These are phyloP conservation scores for Dendroctonus valens DNA, from an alignment of 1,140 invertebrate genomes.

Conservation along the genomic window DNA sequence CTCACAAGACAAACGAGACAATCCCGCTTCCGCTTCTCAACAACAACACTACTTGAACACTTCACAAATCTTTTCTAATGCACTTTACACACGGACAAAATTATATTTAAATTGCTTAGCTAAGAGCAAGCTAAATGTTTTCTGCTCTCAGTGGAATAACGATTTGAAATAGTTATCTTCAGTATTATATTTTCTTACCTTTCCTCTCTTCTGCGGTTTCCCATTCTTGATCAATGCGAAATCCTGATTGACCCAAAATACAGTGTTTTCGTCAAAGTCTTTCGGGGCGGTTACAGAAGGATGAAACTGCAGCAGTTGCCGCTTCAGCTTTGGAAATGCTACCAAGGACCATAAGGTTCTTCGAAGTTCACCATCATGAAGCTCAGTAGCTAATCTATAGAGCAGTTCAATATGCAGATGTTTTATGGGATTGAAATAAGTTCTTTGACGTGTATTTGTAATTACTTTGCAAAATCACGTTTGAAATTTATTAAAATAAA, in stretches of 20 bases:
- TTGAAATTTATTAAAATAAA: no score
- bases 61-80: no score
- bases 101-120: no score
- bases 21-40: no score
- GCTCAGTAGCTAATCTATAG: slow-evolving; percentile 84
- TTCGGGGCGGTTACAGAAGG: slow-evolving; percentile 81
- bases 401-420: not conserved
- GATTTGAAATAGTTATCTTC: not conserved
- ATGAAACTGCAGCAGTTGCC: slow-evolving; percentile 82
- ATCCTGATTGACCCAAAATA: slow-evolving; percentile 97
- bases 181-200: slow-evolving; percentile 55
- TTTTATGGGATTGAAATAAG: not conserved
- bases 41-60: no score
- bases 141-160: not conserved
- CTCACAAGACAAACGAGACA: no score
- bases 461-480: not conserved
- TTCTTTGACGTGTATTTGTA: no score
- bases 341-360: slow-evolving; percentile 96
- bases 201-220: slow-evolving; percentile 89
- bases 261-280: slow-evolving; percentile 90
- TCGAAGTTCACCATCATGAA: slow-evolving; percentile 91
- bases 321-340: slow-evolving; percentile 95
- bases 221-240: slow-evolving; percentile 91
- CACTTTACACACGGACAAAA: no score
- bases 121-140: no score